These are phyloP conservation scores for Apostichopus californicus DNA, from an alignment of 35 echinoderm and acorn worm genomes.

Conservation along the genomic window DNA sequence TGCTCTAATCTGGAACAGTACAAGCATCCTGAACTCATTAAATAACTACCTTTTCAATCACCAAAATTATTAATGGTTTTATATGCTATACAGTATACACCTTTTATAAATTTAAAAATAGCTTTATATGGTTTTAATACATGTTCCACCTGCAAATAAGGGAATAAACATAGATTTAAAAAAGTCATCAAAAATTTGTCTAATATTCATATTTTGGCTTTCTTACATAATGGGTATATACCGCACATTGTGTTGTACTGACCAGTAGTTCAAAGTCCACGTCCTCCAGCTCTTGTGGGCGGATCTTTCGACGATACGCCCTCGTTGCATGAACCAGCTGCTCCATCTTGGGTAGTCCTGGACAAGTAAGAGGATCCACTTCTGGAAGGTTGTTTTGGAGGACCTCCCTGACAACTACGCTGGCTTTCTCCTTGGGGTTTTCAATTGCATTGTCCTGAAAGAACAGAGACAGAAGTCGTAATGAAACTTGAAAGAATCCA, in stretches of 20 bases:
- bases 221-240: too few species aligned
- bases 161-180: neutral
- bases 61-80: too few species aligned
- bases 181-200: too few species aligned
- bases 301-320: neutral
- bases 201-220: too few species aligned
- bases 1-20: too few species aligned
- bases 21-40: too few species aligned
- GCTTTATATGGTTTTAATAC: neutral
- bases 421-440: slow-evolving; percentile 16
- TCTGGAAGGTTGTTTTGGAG: neutral
- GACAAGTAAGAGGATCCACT: slow-evolving; percentile 2
- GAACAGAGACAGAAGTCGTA: neutral
- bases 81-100: too few species aligned
- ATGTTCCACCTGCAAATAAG: slow-evolving; percentile 10
- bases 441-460: neutral
- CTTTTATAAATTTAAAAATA: too few species aligned
- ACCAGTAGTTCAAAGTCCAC: slow-evolving; percentile 18
- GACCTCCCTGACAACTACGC: neutral
- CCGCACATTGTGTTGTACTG: neutral
- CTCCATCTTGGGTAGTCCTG: neutral
- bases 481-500: neutral
- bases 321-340: neutral
- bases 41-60: too few species aligned
- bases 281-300: slow-evolving; percentile 15